Conservation (phyloP, 2,797 vertebrate genomes). For the Acanthurus lineatus region DNA sequence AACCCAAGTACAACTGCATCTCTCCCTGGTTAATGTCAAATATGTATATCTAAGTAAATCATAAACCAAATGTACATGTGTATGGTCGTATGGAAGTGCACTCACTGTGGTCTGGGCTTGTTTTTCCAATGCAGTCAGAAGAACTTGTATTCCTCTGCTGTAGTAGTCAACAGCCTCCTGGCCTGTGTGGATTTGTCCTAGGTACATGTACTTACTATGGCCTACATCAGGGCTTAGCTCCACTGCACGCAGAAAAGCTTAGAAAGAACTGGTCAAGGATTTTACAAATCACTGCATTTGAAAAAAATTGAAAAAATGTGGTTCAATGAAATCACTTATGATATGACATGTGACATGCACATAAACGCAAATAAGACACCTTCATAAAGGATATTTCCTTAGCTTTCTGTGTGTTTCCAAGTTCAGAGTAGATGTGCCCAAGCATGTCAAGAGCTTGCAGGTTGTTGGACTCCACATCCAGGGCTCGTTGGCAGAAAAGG, state of each 20-base stretch:
- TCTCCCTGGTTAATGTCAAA: not conserved
- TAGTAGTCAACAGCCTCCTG: constrained; percentile 86
- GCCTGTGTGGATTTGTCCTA: constrained; percentile 88
- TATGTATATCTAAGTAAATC: not conserved
- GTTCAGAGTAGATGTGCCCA: constrained; percentile 87
- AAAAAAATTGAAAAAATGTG: not conserved
- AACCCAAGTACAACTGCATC: not conserved
- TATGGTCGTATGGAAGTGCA: not conserved
- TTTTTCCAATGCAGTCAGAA: constrained; percentile 80
- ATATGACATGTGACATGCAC: not conserved
- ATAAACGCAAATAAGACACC: not conserved
- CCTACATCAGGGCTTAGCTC: constrained; percentile 86
- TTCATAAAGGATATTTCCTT: constrained; percentile 86
- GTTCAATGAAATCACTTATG: not conserved
- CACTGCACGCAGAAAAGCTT: constrained; percentile 84
- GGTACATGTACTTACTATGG: constrained; percentile 89
- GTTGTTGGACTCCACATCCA: constrained; percentile 87
- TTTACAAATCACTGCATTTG: not conserved
- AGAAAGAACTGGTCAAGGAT: constrained; percentile 79
- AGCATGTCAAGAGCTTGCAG: constrained; percentile 86
- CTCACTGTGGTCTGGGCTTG: constrained; percentile 75
- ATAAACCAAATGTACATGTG: not conserved
- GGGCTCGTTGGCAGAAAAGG: constrained; percentile 88
- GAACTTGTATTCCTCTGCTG: constrained; percentile 84
- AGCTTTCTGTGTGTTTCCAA: constrained; percentile 85